Conservation (phyloP, 2,797 vertebrate species). For the Phataginus tricuspis region DNA sequence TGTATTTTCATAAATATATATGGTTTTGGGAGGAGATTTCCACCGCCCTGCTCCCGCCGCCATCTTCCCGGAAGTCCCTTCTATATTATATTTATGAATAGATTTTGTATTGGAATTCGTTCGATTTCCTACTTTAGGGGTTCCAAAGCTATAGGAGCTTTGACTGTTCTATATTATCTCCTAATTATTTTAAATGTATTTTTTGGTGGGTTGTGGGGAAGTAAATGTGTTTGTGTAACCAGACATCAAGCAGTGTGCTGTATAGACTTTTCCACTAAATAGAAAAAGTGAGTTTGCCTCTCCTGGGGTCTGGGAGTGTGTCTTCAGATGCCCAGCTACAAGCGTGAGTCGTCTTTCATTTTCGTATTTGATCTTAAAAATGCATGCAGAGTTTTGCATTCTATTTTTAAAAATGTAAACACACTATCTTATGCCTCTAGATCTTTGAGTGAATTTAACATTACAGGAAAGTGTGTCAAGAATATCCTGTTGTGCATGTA, state of each 20-base stretch:
- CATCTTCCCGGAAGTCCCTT: too few species aligned
- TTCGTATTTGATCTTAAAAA: slow-evolving; percentile 36
- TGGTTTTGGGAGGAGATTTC: too few species aligned
- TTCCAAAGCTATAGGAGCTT: neutral
- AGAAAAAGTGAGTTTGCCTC: neutral
- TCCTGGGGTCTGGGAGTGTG: neutral
- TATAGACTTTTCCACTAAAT: neutral
- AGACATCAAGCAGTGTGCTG: neutral
- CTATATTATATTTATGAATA: neutral
- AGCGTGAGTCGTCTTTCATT: neutral
- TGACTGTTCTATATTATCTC: neutral
- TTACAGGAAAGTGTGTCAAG: slow-evolving; percentile 36
- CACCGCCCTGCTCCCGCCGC: too few species aligned
- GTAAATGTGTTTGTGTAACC: neutral
- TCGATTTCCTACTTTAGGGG: neutral
- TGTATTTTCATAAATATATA: too few species aligned
- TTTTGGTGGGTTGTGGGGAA: neutral
- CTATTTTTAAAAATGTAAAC: neutral
- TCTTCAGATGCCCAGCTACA: neutral
- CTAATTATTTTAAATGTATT: neutral
- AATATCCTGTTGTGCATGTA: slow-evolving; percentile 27
- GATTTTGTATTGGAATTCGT: neutral
- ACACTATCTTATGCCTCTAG: neutral
- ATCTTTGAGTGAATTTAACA: slow-evolving; percentile 17
- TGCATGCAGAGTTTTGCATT: neutral